Conservation (phyloP, 2,888 invertebrate genomes). For the Drosophila demipolita region DNA sequence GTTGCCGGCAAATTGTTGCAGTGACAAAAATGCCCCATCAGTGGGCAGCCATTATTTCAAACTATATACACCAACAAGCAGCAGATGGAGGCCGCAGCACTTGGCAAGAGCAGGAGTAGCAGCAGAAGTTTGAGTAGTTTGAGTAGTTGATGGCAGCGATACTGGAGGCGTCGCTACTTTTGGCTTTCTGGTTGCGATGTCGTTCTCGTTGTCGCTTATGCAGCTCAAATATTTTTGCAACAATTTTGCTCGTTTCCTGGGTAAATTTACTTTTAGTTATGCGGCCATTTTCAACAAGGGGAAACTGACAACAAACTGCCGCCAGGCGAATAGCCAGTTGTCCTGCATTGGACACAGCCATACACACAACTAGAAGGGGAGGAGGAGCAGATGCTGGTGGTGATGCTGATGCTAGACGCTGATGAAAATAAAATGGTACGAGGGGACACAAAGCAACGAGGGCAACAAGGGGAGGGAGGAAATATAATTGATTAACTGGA, state of each 20-base stretch:
- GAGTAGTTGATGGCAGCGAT: background rate
- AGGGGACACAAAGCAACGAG: background rate
- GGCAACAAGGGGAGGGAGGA: constrained; percentile 30
- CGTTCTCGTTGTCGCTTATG: constrained; percentile 53
- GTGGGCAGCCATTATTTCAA: constrained; percentile 75
- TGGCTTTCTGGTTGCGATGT: constrained; percentile 13
- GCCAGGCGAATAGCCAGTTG: constrained; percentile 33
- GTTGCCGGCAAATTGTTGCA: constrained; percentile 39
- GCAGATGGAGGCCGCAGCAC: background rate
- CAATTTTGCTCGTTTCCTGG: constrained; percentile 73
- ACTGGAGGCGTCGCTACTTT: background rate
- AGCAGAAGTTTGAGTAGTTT: constrained; percentile 5
- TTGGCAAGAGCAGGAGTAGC: background rate
- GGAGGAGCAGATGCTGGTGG: background rate
- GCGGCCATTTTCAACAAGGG: constrained; percentile 65
- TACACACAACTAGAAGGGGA: background rate
- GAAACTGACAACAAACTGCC: constrained; percentile 35
- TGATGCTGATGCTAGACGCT: background rate
- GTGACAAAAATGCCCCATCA: constrained; percentile 72
- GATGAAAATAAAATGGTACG: background rate
- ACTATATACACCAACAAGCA: constrained; percentile 26
- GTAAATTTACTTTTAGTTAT: constrained; percentile 75
- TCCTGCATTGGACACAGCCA: constrained; percentile 14
- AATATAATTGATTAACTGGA: constrained; percentile 72
- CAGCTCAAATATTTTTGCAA: constrained; percentile 76